A percentile compares a stretch with the other conserved stretches of the same genome.
These are phyloP conservation scores for Bovichtus diacanthus DNA, from an alignment of 2,797 vertebrate species.

Conservation along the genomic window DNA sequence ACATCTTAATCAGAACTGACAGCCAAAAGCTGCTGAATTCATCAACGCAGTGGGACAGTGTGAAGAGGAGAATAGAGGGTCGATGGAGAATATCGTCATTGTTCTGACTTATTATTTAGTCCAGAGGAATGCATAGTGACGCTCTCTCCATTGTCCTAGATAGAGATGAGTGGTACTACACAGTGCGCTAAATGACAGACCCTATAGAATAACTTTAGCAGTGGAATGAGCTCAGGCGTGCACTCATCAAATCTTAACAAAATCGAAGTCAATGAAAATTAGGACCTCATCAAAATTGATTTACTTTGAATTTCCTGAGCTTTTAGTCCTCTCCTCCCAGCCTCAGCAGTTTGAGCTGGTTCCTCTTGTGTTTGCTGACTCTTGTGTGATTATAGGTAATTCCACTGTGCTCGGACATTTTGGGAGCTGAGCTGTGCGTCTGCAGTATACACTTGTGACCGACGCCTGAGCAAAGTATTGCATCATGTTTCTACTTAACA, in stretches of 20 bases:
- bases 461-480: background rate
- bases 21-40: constrained; percentile 55
- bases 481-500: constrained; percentile 23
- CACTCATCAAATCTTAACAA: constrained; percentile 39
- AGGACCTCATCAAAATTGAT: constrained; percentile 66
- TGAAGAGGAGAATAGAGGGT: constrained; percentile 25
- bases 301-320: constrained; percentile 52
- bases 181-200: background rate
- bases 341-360: constrained; percentile 47
- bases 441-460: constrained; percentile 3
- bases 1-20: constrained; percentile 65
- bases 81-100: constrained; percentile 43
- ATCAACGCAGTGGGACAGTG: constrained; percentile 37
- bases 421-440: constrained; percentile 19
- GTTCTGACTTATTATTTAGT: constrained; percentile 48
- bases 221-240: constrained; percentile 1
- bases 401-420: constrained; percentile 12
- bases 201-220: background rate
- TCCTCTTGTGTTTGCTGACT: constrained; percentile 47
- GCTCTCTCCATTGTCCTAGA: constrained; percentile 31
- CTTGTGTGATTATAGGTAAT: constrained; percentile 14
- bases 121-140: constrained; percentile 18
- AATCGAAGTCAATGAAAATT: constrained; percentile 61
- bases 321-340: constrained; percentile 23
- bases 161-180: constrained; percentile 2